Conservation (phyloP, 2,888 invertebrate species). For the Brachyopa scutellaris region DNA sequence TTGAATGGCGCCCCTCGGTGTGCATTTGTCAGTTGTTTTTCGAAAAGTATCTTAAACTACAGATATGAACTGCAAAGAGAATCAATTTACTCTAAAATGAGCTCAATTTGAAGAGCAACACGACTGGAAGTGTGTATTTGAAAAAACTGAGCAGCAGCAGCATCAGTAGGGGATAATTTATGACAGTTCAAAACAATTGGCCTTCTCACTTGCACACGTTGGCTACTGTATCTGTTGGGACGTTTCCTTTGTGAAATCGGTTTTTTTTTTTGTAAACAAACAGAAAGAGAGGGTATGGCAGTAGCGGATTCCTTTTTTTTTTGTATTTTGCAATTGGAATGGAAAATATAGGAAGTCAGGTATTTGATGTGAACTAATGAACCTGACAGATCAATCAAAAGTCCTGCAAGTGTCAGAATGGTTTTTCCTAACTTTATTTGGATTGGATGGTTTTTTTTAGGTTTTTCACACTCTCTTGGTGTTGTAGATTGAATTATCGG, state of each 20-base stretch:
- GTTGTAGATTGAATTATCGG: conserved; percentile 73
- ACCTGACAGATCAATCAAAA: conserved; percentile 44
- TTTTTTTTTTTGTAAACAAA: conserved; percentile 58
- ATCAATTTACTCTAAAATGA: background rate
- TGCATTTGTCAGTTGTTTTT: background rate
- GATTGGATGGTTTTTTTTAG: background rate
- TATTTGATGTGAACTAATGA: conserved; percentile 1
- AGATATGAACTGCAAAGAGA: background rate
- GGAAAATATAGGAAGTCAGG: conserved; percentile 30
- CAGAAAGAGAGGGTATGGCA: conserved; percentile 46
- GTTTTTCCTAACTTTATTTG: background rate
- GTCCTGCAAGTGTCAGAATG: background rate
- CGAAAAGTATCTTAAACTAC: conserved; percentile 19
- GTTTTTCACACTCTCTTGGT: conserved; percentile 25
- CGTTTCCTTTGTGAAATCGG: conserved; percentile 50
- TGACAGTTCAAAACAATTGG: conserved; percentile 80
- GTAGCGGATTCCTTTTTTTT: conserved; percentile 32
- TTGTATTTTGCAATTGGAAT: conserved; percentile 44
- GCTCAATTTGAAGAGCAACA: conserved; percentile 16
- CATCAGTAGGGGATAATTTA: conserved; percentile 79
- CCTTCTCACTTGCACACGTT: conserved; percentile 74
- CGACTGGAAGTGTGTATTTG: conserved; percentile 22
- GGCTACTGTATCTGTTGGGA: conserved; percentile 66
- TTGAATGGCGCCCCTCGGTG: background rate
- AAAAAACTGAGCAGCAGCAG: conserved; percentile 46